Evolutionary conservation across 92 coral and sea anemone species (phyloP).

Genomic region (Palythoa grandiflora): DNA sequence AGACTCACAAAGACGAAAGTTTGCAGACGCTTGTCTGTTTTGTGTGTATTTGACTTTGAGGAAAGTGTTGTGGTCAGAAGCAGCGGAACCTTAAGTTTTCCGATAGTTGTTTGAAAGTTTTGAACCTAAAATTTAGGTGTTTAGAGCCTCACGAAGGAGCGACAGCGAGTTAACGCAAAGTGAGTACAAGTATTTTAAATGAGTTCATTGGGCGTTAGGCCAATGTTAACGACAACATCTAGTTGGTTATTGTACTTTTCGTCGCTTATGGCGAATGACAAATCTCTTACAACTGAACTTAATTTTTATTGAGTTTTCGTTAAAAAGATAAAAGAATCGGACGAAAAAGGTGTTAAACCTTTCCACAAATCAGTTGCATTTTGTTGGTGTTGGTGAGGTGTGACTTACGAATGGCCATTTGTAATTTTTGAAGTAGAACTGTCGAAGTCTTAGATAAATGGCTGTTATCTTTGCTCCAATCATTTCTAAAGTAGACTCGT

Average conservation of each 20-base stretch:
- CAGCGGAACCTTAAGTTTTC: background rate
- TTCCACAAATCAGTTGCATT: background rate
- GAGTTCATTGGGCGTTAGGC: constrained; percentile 41
- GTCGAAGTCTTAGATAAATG: constrained; percentile 3
- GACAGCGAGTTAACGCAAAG: background rate
- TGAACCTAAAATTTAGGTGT: background rate
- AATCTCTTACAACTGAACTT: background rate
- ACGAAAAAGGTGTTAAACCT: background rate
- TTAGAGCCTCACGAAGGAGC: background rate
- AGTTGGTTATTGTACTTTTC: background rate
- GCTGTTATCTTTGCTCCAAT: background rate
- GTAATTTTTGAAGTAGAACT: background rate
- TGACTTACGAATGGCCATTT: constrained; percentile 32
- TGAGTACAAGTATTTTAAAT: background rate
- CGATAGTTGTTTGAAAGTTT: background rate
- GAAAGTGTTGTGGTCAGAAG: background rate
- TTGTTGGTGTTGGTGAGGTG: background rate
- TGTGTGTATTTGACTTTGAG: background rate
- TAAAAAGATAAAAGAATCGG: background rate
- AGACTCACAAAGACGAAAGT: constrained; percentile 29
- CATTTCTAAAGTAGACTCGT: background rate
- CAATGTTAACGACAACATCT: constrained; percentile 1
- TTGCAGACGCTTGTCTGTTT: constrained; percentile 23
- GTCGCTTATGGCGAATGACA: constrained; percentile 1
- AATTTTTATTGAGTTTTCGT: background rate